A percentile compares a stretch with the other conserved stretches of the same genome.
phyloP scores from a whole-genome alignment of 2,888 invertebrate species.

The Tholera decimalis region DNA sequence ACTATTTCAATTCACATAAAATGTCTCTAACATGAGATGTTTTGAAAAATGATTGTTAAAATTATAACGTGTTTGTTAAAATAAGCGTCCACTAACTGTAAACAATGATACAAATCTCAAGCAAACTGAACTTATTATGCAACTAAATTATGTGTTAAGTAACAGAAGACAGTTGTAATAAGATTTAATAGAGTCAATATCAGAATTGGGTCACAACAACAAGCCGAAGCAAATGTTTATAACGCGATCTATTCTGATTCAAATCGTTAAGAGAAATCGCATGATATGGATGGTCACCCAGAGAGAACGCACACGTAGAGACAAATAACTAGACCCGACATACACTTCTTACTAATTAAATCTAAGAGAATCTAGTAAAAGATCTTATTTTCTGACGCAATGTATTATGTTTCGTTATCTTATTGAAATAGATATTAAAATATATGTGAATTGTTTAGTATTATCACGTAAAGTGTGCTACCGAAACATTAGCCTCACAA shows the following conservation, averaged over 20 bases:
- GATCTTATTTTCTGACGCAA: conserved; percentile 5
- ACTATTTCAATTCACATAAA: not conserved
- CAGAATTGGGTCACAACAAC: conserved; percentile 69
- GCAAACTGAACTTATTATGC: conserved; percentile 31
- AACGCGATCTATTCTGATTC: conserved; percentile 65
- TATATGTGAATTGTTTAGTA: not conserved
- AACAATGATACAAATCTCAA: conserved; percentile 14
- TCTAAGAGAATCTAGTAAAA: conserved; percentile 6
- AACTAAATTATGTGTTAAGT: conserved; percentile 42
- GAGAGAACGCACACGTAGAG: conserved; percentile 76
- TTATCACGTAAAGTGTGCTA: not conserved
- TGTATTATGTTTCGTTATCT: not conserved
- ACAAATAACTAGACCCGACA: conserved; percentile 66
- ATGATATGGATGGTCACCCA: conserved; percentile 78
- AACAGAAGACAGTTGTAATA: conserved; percentile 51
- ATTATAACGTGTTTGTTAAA: too few relatives aligned
- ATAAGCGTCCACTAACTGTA: conserved; percentile 1
- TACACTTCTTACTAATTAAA: conserved; percentile 51
- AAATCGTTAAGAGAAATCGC: conserved; percentile 79
- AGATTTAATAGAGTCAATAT: conserved; percentile 59
- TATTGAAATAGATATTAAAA: conserved; percentile 1
- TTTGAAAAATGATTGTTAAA: too few relatives aligned
- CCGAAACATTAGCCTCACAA: not conserved
- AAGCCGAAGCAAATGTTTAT: conserved; percentile 58
- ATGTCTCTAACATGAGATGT: too few relatives aligned